Evolutionary conservation across 2,888 invertebrate species (phyloP), one percentile per base, ranked within the genome.

Genomic region (Rhagonycha fulva): DNA sequence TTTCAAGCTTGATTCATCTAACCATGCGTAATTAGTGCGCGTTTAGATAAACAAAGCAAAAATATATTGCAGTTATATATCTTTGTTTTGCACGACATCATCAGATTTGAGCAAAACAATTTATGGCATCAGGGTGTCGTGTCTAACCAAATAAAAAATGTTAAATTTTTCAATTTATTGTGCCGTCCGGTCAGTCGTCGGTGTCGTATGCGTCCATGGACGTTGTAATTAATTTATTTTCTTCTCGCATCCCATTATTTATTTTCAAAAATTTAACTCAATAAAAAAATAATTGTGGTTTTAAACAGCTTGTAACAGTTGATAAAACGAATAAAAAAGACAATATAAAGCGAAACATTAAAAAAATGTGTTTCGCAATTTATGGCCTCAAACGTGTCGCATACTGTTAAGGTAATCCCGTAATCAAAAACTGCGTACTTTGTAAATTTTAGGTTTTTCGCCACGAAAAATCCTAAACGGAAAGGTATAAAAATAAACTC

Each of bases 31-130:
- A 76, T 76, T 76, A 76, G 76, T 76, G 28, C 68, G 69, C 70
- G 76, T 71, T 76, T 74, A 76, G 74, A 76, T 76, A 73, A 76
- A 76, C 76, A 76, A 76, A 72, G 71, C 73, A 76, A 76, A 76
- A 73, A 76, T 76, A 76, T 76, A 76, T 76, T 62, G 76, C 73
- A 28, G 76, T 71, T 68, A 76, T 76, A 74, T 73, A 74, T 76
- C 76, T 74, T 74, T 76, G 74, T 74, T 76, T 73, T 72, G 67
- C 19, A 70, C 74, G 73, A 76, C 70, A 76, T 76, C 73, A 76
- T 76, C 76, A 73, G 73, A 76, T 73, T 76, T 74, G 47, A 72
- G 63, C 74, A 30, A 62, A 71, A 62, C 68, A 74, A 76, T 76
- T 76, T 76, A 76, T 74, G 74, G 70, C 73, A 72, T 70, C 14